Evolutionary conservation across 1,140 invertebrate species (phyloP), one percentile per base, ranked within the genome.

Genomic region (Drosophila navojoa): DNA sequence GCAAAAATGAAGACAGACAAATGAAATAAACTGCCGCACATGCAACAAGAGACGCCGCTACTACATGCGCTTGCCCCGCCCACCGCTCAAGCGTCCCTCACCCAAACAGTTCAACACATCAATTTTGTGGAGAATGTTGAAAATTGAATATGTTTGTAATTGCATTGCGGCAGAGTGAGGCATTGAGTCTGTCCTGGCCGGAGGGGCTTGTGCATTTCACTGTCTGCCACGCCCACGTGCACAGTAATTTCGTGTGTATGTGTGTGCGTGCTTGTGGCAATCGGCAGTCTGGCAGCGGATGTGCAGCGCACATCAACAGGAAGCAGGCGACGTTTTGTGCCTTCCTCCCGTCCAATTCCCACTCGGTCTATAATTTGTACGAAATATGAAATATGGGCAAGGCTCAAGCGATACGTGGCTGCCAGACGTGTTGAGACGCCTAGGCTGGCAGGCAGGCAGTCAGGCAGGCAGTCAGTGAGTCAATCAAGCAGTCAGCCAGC

Each of bases 241-340:
- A 38, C 5, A 68, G 38, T 54, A 25, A 22, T 47, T 42, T 29
- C n/a, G 9, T 58, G 27, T 13, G 27, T 29, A 6, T 9, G 32
- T 32, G 27, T 29, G 27, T 29, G 27, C 5, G 27, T 35, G 32
- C 1, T 5, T 35, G 32, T 35, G 32, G 62, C 42, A 57, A 50
- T 19, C 40, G 29, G 19, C 19, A 32, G 35, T 13, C 35, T 38
- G 63, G 32, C 40, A 70, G n/a, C 38, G 58, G 54, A 71, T 60
- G 68, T 68, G 79, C 79, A 79, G 38, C 52, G 63, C 38, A 55
- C 59, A 75, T 57, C 61, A 74, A 79, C 64, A 72, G 81, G 77
- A 84, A 86, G 66, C 55, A 27, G 47, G 16, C 53, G 47, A 50
- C 32, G 42, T 45, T 63, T 27, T 29, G 13, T n/a, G 40, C 7